Evolutionary conservation across 2,888 invertebrate genomes (phyloP).

Genomic region (Aricia artaxerxes): DNA sequence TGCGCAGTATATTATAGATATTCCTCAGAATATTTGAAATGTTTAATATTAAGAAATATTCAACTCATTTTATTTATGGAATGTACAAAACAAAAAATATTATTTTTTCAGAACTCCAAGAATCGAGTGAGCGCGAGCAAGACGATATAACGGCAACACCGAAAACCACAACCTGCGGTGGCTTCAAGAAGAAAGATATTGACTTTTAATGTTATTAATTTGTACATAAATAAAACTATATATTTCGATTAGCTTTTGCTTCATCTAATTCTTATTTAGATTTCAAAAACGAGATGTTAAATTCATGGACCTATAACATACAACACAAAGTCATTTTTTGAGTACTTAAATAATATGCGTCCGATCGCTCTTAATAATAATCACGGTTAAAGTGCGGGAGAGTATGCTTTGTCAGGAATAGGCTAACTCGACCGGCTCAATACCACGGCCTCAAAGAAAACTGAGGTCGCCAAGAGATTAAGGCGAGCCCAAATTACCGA

Average conservation of each 20-base stretch:
- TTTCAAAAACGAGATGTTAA: background rate
- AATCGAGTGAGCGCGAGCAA: conserved; percentile 82
- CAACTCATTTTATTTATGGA: too few relatives aligned
- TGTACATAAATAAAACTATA: conserved; percentile 32
- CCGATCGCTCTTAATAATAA: background rate
- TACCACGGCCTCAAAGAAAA: background rate
- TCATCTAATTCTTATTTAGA: background rate
- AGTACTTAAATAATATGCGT: background rate
- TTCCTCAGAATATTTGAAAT: background rate
- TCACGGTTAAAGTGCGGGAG: background rate
- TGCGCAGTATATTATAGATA: too few relatives aligned
- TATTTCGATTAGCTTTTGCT: background rate
- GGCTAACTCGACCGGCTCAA: background rate
- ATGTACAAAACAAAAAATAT: background rate
- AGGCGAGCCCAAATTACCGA: background rate
- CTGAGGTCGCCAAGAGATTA: background rate
- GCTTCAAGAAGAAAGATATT: conserved; percentile 81
- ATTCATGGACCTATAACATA: too few relatives aligned
- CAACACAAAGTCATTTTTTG: too few relatives aligned
- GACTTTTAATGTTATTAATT: conserved; percentile 78
- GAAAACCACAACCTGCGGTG: conserved; percentile 58
- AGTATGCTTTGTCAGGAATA: background rate
- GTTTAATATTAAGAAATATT: too few relatives aligned
- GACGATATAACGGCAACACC: conserved; percentile 78
- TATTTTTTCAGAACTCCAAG: conserved; percentile 81